phyloP scores from a whole-genome alignment of 1,140 invertebrate genomes.

The Lepidurus packardi region DNA sequence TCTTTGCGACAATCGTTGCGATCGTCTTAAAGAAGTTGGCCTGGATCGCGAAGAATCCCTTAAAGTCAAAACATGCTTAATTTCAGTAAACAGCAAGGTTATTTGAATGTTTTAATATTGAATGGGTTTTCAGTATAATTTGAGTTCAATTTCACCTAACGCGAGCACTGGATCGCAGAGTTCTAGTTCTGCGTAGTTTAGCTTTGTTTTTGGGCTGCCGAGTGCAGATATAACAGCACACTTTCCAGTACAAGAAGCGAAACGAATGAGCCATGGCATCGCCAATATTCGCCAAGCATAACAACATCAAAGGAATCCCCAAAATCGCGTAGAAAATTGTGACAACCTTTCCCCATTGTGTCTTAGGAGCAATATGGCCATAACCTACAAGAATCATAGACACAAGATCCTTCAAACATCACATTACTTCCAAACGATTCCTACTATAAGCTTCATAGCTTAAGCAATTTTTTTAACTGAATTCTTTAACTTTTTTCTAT shows the following conservation, averaged over 20 bases:
- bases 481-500: too few relatives aligned
- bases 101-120: slow-evolving; percentile 22
- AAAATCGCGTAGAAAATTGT: slow-evolving; percentile 94
- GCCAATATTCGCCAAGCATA: slow-evolving; percentile 92
- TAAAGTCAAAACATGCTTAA: slow-evolving; percentile 30
- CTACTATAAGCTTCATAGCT: too few relatives aligned
- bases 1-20: slow-evolving; percentile 61
- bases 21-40: slow-evolving; percentile 53
- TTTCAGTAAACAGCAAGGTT: not conserved
- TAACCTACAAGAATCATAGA: slow-evolving; percentile 62
- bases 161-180: slow-evolving; percentile 37
- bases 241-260: slow-evolving; percentile 81
- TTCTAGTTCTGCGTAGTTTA: slow-evolving; percentile 41
- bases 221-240: slow-evolving; percentile 82
- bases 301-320: slow-evolving; percentile 88
- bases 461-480: too few relatives aligned
- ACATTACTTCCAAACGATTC: too few relatives aligned
- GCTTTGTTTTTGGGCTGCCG: slow-evolving; percentile 60
- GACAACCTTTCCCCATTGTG: slow-evolving; percentile 81
- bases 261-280: slow-evolving; percentile 92
- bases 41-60: slow-evolving; percentile 25
- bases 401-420: not conserved
- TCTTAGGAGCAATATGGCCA: slow-evolving; percentile 91
- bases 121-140: slow-evolving; percentile 36
- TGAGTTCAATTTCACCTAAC: slow-evolving; percentile 35